Base-by-base conservation (phyloP, 2,113 vertebrate species). In the Lynx canadensis region DNA sequence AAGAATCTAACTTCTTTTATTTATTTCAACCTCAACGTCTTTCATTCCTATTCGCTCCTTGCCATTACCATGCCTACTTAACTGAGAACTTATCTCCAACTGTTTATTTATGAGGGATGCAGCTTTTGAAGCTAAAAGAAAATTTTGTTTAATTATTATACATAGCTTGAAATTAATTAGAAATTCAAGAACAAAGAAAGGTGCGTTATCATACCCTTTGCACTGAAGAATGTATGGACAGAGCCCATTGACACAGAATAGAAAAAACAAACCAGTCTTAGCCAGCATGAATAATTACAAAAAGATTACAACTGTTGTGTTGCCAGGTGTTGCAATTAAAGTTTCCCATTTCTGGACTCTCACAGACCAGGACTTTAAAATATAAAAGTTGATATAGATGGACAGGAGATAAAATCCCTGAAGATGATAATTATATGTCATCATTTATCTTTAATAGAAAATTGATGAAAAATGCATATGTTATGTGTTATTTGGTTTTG, bases 381-480 rank as follows among this genome's bases (percentile, higher is more conserved):
- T 82, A 93, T 82, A 21, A 73, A 68, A 41, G 23, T 65, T 97
- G 45, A 29, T 60, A 89, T 71, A 94, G 23, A 31, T 83, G 29
- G 5, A 68, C 2, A 45, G 29, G 16, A 68, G 8, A 74, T 93
- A 97, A 97, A 91, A 83, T 73, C 93, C 11, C 4, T 86, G 8
- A 7, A 78, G 12, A 73, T 94, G 25, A 93, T 94, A 73, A 85
- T 81, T 89, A 60, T 36, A 79, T 95, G 3, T 45, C 84, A 96
- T 31, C 10, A 79, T 97, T 97, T 96, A 89, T 55, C 4, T 92
- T 80, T 95, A 89, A 82, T 2, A 85, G 13, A 2, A 91, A 21
- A 7, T 86, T 86, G 19, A 60, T 52, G 14, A 15, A 60, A 94
- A 97, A 87, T 92, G 3, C 18, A 93, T 52, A 69, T 90, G 29